phyloP scores from a whole-genome alignment of 2,888 invertebrate genomes.

The Cremastinae sp. region DNA sequence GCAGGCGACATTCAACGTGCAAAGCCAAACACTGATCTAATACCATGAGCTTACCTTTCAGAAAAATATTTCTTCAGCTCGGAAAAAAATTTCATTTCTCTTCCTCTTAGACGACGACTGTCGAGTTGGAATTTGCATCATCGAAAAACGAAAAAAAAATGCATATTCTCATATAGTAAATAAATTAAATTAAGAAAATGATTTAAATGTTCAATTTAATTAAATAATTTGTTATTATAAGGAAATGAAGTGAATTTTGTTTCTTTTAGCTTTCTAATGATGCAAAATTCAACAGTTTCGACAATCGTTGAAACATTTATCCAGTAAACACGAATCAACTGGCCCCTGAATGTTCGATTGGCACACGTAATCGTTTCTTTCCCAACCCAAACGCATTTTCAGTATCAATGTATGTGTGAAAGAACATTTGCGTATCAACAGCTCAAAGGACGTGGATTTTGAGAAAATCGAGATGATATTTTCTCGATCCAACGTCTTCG shows the following conservation, averaged over 20 bases:
- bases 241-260: too few relatives aligned
- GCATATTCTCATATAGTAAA: not conserved
- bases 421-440: constrained; percentile 28
- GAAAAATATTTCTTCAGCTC: not conserved
- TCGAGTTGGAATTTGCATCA: too few relatives aligned
- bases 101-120: not conserved
- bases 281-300: not conserved
- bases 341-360: constrained; percentile 41
- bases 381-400: constrained; percentile 71
- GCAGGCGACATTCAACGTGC: constrained; percentile 46
- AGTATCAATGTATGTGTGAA: constrained; percentile 70
- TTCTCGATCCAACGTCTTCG: constrained; percentile 23
- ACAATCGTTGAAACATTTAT: not conserved
- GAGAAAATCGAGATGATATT: not conserved
- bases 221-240: too few relatives aligned
- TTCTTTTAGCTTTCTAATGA: not conserved
- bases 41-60: constrained; percentile 55
- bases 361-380: constrained; percentile 46
- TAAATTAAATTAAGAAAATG: too few relatives aligned
- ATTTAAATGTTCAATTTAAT: too few relatives aligned
- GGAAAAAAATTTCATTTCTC: not conserved
- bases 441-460: constrained; percentile 19
- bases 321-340: constrained; percentile 24
- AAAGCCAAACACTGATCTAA: constrained; percentile 48
- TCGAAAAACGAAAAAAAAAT: too few relatives aligned